Base-by-base conservation (phyloP, 1,140 invertebrate genomes). In the Chrysopa pallens region DNA sequence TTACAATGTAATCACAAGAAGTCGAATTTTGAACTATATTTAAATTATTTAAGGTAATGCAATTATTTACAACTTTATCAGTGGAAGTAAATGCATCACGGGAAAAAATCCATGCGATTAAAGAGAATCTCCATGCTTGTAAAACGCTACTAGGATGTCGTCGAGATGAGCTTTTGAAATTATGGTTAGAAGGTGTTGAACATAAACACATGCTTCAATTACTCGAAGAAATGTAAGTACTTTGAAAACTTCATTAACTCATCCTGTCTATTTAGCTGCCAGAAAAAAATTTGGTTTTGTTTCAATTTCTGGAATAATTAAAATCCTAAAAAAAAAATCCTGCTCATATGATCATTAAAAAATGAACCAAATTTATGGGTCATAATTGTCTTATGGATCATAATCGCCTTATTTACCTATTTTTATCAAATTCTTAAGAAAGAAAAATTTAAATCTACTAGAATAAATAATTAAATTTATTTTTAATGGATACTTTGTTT, bases 131-230 rank as follows among this genome's bases (percentile, higher is more conserved):
- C 7, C 74, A 78, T 39, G 86, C 85, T 6, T 96, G 91, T 60
- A 91, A 94, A 58, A 80, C 79, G 14, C 63, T 97, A 27, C 61
- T 98, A 36, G 78, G 90, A 46, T 91, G 91, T 62, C 77, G 88
- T 46, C 70, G 91, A 38, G 91, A 95, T 53, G 93, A 98, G 61
- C 65, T 98, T 36, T 78, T 89, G 50, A 84, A 91, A 52, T 67
- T 95, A 40, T 95, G 90, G 86, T 66, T 84, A 1, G 90, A 95
- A 63, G 86, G 87, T 6, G 73, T 94, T 12, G 86, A 95, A 57
- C 89, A 95, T 52, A 89, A 91, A 56, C 80, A 92, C 58, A 81
- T 89, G 46, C 60, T 94, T 13, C 70, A 83, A 46, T 74, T 94
- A 57, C 63, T 94, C 28, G 84, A 88, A 51, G 83, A 93, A 65